Evolutionary conservation across 2,888 invertebrate genomes (phyloP).

Genomic region (Melikaiella ostensackeni): DNA sequence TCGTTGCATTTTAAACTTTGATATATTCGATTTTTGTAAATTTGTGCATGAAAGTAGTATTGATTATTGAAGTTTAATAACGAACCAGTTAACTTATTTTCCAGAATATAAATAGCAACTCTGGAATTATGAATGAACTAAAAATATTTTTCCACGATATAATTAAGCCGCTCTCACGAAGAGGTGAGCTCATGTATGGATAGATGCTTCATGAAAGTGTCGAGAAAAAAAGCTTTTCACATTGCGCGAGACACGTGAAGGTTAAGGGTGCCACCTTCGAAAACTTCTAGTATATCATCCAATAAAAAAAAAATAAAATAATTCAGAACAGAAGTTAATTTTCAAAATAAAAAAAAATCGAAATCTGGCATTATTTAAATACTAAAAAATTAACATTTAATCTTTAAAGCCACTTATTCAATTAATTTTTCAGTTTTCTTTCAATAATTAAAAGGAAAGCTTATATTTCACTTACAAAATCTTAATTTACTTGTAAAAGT

Average conservation of each 20-base stretch:
- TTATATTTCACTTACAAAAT: too few species aligned
- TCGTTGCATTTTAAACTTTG: too few species aligned
- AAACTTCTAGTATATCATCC: not conserved
- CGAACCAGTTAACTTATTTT: not conserved
- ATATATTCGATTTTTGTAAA: too few species aligned
- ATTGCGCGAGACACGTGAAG: slow-evolving; percentile 11
- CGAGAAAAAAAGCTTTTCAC: slow-evolving; percentile 29
- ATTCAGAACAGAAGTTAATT: not conserved
- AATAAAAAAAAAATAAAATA: slow-evolving; percentile 5
- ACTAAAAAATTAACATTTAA: not conserved
- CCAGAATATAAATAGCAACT: not conserved
- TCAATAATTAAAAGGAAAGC: not conserved
- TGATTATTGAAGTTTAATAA: not conserved
- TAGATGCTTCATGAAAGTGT: slow-evolving; percentile 27
- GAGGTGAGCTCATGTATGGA: slow-evolving; percentile 13
- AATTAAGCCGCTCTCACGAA: not conserved
- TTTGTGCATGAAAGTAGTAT: not conserved
- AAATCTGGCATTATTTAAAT: too few species aligned
- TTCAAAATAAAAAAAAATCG: not conserved
- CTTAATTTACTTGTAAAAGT: too few species aligned
- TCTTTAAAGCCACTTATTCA: not conserved
- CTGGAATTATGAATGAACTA: not conserved
- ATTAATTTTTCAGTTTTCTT: not conserved
- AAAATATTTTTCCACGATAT: not conserved
- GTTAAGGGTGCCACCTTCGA: slow-evolving; percentile 19